These are phyloP conservation scores for Synchiropus splendidus DNA, from an alignment of 2,113 vertebrate genomes.

Conservation along the genomic window DNA sequence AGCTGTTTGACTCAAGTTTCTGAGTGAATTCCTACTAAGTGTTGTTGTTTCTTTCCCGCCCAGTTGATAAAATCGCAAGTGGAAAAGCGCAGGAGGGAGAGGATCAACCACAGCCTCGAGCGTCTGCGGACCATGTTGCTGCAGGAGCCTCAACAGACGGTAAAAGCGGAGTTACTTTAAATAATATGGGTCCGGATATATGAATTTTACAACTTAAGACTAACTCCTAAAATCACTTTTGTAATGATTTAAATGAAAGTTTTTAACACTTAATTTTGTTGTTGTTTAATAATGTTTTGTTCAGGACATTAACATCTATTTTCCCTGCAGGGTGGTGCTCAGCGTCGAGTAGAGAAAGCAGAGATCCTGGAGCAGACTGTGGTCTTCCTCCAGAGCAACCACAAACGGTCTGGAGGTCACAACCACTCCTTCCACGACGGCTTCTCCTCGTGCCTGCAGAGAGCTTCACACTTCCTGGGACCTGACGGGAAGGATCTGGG, in stretches of 20 bases:
- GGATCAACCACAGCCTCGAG: constrained; percentile 7
- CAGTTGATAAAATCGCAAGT: constrained; percentile 5
- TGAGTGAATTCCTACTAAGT: not conserved
- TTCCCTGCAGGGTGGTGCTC: not conserved
- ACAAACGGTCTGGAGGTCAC: not conserved
- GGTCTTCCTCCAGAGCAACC: constrained; percentile 1
- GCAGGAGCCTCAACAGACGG: not conserved
- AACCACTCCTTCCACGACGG: constrained; percentile 1
- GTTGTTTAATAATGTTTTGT: not conserved
- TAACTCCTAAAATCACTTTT: not conserved
- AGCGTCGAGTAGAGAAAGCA: constrained; percentile 3
- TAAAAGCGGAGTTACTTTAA: no score
- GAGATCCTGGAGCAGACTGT: constrained; percentile 6
- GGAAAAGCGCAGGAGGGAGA: constrained; percentile 6
- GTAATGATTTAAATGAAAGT: not conserved
- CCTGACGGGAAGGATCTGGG: constrained; percentile 1
- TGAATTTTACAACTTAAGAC: not conserved
- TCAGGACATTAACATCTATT: not conserved
- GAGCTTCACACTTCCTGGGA: constrained; percentile 4
- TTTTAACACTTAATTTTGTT: not conserved
- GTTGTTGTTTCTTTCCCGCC: not conserved
- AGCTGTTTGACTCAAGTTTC: not conserved
- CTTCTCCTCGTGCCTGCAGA: constrained; percentile 4
- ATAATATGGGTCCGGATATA: no score
- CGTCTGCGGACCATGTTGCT: constrained; percentile 8